Percentiles rank a stretch among this genome's conserved stretches.
Conservation (phyloP, 2,113 vertebrate species). For the Campylorhamphus procurvoides region DNA sequence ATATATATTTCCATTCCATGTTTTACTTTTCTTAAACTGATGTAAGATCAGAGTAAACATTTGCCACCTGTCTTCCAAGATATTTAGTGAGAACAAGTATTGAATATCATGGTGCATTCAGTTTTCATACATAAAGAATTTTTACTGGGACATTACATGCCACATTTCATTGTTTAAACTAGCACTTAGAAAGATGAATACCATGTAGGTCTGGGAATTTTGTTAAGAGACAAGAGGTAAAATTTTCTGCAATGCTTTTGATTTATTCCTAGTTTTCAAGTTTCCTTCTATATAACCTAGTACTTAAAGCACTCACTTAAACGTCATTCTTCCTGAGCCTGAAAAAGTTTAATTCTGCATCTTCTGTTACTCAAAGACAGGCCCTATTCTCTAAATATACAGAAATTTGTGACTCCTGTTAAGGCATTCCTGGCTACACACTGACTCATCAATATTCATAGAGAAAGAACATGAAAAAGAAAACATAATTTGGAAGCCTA, state of each 20-base stretch:
- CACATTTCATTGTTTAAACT: conserved; percentile 39
- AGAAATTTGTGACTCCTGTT: background rate
- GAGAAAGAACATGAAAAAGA: conserved; percentile 9
- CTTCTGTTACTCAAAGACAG: background rate
- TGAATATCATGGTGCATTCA: background rate
- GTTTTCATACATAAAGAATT: conserved; percentile 17
- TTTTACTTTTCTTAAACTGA: conserved; percentile 14
- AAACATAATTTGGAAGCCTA: conserved; percentile 36
- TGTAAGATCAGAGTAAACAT: conserved; percentile 32
- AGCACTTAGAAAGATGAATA: conserved; percentile 14
- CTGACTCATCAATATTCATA: conserved; percentile 51
- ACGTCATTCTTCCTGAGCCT: background rate
- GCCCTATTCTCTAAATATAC: background rate
- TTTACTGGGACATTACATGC: conserved; percentile 35
- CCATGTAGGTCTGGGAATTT: background rate
- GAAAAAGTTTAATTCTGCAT: background rate
- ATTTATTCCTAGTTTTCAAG: conserved; percentile 17
- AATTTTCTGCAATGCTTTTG: conserved; percentile 11
- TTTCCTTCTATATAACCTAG: background rate
- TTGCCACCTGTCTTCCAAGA: conserved; percentile 24
- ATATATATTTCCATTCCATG: background rate
- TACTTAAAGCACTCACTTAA: background rate
- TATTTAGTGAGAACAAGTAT: background rate
- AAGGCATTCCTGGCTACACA: background rate
- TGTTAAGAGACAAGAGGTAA: background rate